A percentile compares a stretch with the other conserved stretches of the same genome.
Evolutionary conservation across 2,888 invertebrate species (phyloP).

Genomic region (Auanema freiburgensis): DNA sequence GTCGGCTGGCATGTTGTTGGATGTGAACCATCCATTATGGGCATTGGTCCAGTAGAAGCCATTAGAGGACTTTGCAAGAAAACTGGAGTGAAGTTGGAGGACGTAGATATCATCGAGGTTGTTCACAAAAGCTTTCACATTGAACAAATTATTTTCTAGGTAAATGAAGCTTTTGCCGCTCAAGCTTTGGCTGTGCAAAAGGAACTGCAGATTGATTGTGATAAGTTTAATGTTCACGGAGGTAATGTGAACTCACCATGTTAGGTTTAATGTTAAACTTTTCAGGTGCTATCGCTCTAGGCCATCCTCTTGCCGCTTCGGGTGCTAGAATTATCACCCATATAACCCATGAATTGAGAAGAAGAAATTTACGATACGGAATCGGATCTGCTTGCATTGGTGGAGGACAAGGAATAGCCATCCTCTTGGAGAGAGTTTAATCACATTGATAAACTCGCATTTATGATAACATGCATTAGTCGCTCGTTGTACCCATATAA

Average conservation of each 20-base stretch:
- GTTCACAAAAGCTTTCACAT: no score
- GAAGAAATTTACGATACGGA: constrained; percentile 71
- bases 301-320: constrained; percentile 53
- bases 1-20: constrained; percentile 70
- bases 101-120: constrained; percentile 79
- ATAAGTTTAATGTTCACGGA: constrained; percentile 79
- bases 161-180: constrained; percentile 96
- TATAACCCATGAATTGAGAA: constrained; percentile 48
- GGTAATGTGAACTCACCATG: no score
- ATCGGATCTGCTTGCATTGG: constrained; percentile 97
- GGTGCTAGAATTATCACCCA: constrained; percentile 53
- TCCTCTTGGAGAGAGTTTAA: constrained; percentile 76
- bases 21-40: constrained; percentile 96
- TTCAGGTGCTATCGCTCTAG: constrained; percentile 67
- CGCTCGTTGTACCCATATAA: no score
- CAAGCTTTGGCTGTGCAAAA: constrained; percentile 89
- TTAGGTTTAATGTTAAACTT: no score
- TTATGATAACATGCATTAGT: no score
- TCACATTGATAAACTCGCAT: not conserved
- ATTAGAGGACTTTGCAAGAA: constrained; percentile 81
- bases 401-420: constrained; percentile 94
- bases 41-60: constrained; percentile 81
- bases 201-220: constrained; percentile 81
- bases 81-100: constrained; percentile 78
- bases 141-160: constrained; percentile 23